Percentiles rank a stretch among this genome's conserved stretches.
Conservation (phyloP, 2,888 invertebrate genomes). For the Sesia bembeciformis region DNA sequence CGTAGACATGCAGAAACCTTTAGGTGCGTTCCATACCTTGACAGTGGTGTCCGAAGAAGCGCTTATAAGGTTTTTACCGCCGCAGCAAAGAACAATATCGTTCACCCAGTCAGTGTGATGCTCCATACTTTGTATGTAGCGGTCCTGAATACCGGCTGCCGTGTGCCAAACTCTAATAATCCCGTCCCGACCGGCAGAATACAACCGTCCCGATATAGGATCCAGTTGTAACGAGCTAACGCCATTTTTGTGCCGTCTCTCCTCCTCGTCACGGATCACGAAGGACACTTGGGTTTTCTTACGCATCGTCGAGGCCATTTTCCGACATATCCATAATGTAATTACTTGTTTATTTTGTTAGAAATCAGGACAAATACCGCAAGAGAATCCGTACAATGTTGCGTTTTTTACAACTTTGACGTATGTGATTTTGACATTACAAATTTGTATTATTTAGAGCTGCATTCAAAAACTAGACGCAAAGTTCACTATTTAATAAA, state of each 20-base stretch:
- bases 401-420: neutral
- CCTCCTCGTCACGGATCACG: constrained; percentile 97
- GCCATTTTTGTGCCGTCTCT: constrained; percentile 94
- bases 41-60: constrained; percentile 99
- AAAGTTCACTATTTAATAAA: too few relatives aligned
- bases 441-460: too few relatives aligned
- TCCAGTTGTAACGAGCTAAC: constrained; percentile 97
- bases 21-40: constrained; percentile 99
- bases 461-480: too few relatives aligned
- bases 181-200: constrained; percentile 97
- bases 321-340: constrained; percentile 61
- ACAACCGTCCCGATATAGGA: constrained; percentile 88
- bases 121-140: constrained; percentile 96
- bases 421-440: too few relatives aligned
- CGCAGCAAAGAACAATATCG: constrained; percentile 97
- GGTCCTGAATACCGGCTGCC: constrained; percentile 66
- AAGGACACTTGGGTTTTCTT: constrained; percentile 91
- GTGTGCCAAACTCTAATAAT: constrained; percentile 95
- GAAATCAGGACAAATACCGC: constrained; percentile 11
- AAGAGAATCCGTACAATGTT: neutral
- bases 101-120: constrained; percentile 99
- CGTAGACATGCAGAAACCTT: constrained; percentile 99
- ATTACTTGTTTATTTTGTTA: neutral
- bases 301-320: constrained; percentile 70
- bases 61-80: constrained; percentile 97